Conservation (phyloP, 2,888 invertebrate genomes). For the Drosophila neotestacea region DNA sequence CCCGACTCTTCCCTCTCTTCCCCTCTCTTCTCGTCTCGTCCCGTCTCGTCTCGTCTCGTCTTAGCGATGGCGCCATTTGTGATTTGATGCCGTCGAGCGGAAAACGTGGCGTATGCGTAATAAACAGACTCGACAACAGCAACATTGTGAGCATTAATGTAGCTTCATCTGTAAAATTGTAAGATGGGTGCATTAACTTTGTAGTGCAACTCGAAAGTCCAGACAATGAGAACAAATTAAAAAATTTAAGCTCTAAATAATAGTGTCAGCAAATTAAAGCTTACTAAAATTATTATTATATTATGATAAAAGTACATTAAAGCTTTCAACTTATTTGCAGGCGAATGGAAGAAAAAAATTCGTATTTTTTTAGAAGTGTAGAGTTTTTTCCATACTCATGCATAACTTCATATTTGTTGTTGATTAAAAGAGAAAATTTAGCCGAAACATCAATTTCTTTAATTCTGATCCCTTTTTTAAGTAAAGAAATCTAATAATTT, state of each 20-base stretch:
- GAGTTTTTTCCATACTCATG: no score
- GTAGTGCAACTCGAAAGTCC: not conserved
- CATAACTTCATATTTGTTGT: no score
- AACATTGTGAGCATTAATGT: slow-evolving; percentile 10
- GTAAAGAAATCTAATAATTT: no score
- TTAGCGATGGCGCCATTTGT: slow-evolving; percentile 65
- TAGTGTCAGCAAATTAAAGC: not conserved
- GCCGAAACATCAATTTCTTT: no score
- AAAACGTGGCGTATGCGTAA: slow-evolving; percentile 68
- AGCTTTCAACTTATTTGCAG: no score
- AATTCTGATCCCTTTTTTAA: no score
- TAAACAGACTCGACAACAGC: slow-evolving; percentile 38
- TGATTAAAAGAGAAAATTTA: no score
- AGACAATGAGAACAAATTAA: not conserved
- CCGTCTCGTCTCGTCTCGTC: not conserved
- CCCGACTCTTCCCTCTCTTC: not conserved
- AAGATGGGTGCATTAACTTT: not conserved
- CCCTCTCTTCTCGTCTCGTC: not conserved
- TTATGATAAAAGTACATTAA: no score
- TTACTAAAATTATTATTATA: no score
- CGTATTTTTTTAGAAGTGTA: no score
- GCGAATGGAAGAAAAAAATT: no score
- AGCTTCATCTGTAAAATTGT: not conserved
- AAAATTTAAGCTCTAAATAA: not conserved
- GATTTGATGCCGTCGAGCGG: slow-evolving; percentile 64